Percentiles rank a stretch among this genome's conserved stretches.
Evolutionary conservation across 2,888 invertebrate genomes (phyloP).

Genomic region (Charanyca ferruginea): DNA sequence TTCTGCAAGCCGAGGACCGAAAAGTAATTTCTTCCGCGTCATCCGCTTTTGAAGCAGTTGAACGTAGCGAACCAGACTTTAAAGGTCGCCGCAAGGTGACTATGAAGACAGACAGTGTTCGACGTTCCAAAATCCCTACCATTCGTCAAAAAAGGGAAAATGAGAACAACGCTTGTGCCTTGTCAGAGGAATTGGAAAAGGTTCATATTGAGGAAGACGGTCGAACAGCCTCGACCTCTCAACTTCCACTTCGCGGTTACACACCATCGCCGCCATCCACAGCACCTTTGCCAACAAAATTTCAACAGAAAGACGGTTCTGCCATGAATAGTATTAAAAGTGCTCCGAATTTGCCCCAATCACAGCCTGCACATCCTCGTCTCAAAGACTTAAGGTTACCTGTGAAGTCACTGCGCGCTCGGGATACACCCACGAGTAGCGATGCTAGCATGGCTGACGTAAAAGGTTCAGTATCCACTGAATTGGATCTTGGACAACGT

Average conservation of each 20-base stretch:
- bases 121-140: conserved; percentile 92
- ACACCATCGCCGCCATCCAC: conserved; percentile 96
- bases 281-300: conserved; percentile 95
- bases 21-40: conserved; percentile 88
- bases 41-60: conserved; percentile 88
- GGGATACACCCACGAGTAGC: conserved; percentile 92
- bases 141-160: conserved; percentile 89
- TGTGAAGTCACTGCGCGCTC: conserved; percentile 92
- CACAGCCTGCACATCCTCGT: conserved; percentile 93
- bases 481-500: conserved; percentile 89
- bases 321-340: conserved; percentile 95
- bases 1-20: conserved; percentile 91
- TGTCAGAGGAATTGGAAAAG: conserved; percentile 91
- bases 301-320: conserved; percentile 93
- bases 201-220: conserved; percentile 92
- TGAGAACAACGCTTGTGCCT: conserved; percentile 82
- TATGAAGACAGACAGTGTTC: conserved; percentile 89
- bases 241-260: conserved; percentile 93
- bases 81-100: conserved; percentile 91
- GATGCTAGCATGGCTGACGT: conserved; percentile 92
- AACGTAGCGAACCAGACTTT: conserved; percentile 87
- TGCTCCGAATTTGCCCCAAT: conserved; percentile 94
- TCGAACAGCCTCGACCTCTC: conserved; percentile 90
- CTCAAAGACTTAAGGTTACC: conserved; percentile 94
- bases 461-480: conserved; percentile 88